Conservation (phyloP, 1,140 invertebrate genomes). For the Hormaphis cornu region DNA sequence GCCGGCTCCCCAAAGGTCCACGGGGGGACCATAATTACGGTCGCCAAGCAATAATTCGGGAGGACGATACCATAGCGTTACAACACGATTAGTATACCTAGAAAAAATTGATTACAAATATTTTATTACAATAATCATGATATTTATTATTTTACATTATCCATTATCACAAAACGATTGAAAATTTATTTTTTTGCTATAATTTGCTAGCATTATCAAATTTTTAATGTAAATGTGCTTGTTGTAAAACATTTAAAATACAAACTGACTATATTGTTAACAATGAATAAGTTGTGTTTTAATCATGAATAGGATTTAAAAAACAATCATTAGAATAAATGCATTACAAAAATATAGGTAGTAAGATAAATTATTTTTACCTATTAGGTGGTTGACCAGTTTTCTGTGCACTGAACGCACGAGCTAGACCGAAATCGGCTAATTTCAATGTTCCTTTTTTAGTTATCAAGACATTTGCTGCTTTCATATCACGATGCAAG, state of each 20-base stretch:
- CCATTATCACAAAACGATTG: not conserved
- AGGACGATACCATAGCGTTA: constrained; percentile 95
- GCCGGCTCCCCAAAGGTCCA: constrained; percentile 97
- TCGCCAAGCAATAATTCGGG: constrained; percentile 84
- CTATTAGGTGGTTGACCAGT: constrained; percentile 74
- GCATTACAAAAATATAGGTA: not conserved
- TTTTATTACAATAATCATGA: not conserved
- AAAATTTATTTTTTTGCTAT: not conserved
- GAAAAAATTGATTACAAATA: constrained; percentile 29
- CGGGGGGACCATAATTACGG: constrained; percentile 88
- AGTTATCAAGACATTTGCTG: constrained; percentile 96
- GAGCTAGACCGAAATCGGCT: constrained; percentile 85
- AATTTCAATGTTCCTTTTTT: constrained; percentile 90
- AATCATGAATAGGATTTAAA: not conserved
- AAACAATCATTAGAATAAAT: not conserved
- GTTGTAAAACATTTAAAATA: too few species aligned
- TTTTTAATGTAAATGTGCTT: too few species aligned
- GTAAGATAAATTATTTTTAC: constrained; percentile 38
- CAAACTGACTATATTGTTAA: not conserved
- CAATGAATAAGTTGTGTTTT: not conserved
- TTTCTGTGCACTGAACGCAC: constrained; percentile 85
- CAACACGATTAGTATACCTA: constrained; percentile 92
- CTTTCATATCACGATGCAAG: constrained; percentile 95
- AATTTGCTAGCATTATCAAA: too few species aligned
- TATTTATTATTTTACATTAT: not conserved